A percentile compares a stretch with the other conserved stretches of the same genome.
Evolutionary conservation across 2,888 invertebrate genomes (phyloP).

Genomic region (Plemyria rubiginata): DNA sequence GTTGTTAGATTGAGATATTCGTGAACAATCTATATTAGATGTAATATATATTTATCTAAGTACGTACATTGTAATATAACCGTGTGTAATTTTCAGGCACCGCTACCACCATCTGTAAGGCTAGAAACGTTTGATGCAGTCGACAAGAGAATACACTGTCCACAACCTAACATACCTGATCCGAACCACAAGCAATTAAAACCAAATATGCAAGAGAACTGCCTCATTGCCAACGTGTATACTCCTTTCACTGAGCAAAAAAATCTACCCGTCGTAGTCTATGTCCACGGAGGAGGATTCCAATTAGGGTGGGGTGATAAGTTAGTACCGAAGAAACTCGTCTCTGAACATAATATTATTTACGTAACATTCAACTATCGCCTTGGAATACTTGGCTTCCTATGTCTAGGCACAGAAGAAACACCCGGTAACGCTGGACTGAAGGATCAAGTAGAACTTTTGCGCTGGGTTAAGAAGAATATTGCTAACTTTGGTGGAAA

Average conservation of each 20-base stretch:
- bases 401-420: constrained; percentile 52
- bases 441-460: constrained; percentile 56
- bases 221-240: constrained; percentile 63
- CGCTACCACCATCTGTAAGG: constrained; percentile 43
- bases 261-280: constrained; percentile 50
- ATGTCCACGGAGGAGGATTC: constrained; percentile 53
- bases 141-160: constrained; percentile 7
- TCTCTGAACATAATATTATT: constrained; percentile 44
- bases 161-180: background rate
- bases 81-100: constrained; percentile 46
- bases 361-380: constrained; percentile 53
- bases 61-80: background rate
- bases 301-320: constrained; percentile 41
- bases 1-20: too few relatives aligned
- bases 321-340: constrained; percentile 36
- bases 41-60: too few relatives aligned
- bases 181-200: background rate
- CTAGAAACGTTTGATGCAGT: constrained; percentile 4
- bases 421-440: constrained; percentile 58
- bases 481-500: constrained; percentile 58
- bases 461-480: constrained; percentile 57
- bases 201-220: constrained; percentile 52
- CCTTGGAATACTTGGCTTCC: constrained; percentile 48
- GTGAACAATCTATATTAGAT: too few relatives aligned
- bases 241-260: constrained; percentile 55